Conservation (phyloP, 2,797 vertebrate species). For the Macrochelys suwanniensis region DNA sequence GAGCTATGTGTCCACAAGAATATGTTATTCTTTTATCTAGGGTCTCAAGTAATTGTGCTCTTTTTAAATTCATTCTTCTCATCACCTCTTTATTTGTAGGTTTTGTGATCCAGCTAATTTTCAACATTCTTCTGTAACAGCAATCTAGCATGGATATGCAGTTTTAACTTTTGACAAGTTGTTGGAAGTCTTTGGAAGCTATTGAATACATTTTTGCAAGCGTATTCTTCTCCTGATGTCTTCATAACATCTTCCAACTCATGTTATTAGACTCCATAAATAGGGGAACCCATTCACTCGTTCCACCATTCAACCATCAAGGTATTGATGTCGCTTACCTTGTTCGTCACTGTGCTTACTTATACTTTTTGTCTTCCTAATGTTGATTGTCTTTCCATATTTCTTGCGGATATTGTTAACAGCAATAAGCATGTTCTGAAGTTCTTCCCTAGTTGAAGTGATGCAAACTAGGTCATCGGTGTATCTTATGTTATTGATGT, state of each 20-base stretch:
- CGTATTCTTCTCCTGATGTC: neutral
- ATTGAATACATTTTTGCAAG: neutral
- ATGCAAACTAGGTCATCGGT: neutral
- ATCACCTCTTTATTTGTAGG: neutral
- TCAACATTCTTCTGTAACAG: neutral
- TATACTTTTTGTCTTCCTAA: neutral
- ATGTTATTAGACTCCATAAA: neutral
- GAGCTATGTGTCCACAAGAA: neutral
- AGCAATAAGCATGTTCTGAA: neutral
- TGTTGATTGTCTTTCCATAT: neutral
- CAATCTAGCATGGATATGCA: neutral
- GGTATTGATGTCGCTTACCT: neutral
- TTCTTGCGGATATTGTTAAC: neutral
- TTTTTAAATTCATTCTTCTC: neutral
- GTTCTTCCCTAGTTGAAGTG: neutral
- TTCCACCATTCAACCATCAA: neutral
- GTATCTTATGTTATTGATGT: neutral
- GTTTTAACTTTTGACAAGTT: neutral
- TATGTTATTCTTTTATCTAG: neutral
- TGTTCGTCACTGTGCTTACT: neutral
- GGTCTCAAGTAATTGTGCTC: neutral
- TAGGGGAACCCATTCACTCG: neutral
- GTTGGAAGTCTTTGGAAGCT: neutral
- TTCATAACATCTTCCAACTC: neutral
- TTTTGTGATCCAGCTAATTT: neutral